Percentiles rank a stretch among this genome's conserved stretches.
These are phyloP conservation scores for Sepioteuthis lessoniana DNA, from an alignment of 2,888 invertebrate genomes.

Conservation along the genomic window DNA sequence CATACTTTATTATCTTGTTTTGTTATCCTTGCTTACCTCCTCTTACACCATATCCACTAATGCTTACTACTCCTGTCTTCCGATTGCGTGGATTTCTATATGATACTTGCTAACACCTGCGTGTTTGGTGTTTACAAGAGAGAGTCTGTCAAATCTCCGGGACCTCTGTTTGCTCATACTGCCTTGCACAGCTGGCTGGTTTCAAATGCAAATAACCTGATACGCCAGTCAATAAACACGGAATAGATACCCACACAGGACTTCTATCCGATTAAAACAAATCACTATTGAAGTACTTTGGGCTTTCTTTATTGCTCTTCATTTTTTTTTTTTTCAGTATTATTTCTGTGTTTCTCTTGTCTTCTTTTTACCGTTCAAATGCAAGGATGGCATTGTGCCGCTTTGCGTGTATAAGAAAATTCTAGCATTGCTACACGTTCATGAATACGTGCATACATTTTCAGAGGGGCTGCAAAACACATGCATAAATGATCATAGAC, in stretches of 20 bases:
- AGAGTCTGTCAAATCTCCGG: not conserved
- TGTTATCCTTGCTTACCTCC: too few species aligned
- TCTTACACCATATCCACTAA: too few species aligned
- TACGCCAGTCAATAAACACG: slow-evolving; percentile 23
- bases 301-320: not conserved
- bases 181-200: not conserved
- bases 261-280: slow-evolving; percentile 14
- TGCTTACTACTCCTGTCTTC: not conserved
- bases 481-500: too few species aligned
- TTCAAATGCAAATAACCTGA: slow-evolving; percentile 14
- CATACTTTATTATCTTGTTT: too few species aligned
- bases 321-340: not conserved
- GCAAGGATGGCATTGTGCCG: not conserved
- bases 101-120: not conserved
- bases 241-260: not conserved
- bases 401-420: not conserved
- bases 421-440: not conserved
- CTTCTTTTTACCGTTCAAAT: not conserved
- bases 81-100: not conserved
- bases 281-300: slow-evolving; percentile 2
- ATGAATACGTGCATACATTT: not conserved
- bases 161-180: not conserved
- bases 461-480: not conserved
- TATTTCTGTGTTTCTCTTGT: not conserved
- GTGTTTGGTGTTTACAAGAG: not conserved